Conservation (phyloP, 2,888 invertebrate genomes). For the Rotaria sp. region DNA sequence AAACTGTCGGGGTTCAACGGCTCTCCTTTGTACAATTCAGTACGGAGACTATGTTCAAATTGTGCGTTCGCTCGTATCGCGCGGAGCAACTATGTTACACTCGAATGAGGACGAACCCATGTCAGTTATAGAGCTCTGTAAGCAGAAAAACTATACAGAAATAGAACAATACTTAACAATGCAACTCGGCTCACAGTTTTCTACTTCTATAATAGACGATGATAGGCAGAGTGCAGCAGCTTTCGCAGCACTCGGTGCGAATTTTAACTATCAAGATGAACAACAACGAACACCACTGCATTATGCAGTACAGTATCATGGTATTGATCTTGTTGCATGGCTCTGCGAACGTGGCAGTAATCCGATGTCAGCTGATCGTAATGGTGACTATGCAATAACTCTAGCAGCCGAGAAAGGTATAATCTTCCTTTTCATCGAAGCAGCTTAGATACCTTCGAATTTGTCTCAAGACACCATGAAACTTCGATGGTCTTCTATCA, state of each 20-base stretch:
- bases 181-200: neutral
- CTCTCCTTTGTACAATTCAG: neutral
- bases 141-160: neutral
- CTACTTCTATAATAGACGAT: neutral
- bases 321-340: neutral
- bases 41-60: neutral
- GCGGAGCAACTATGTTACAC: neutral
- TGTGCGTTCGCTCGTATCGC: neutral
- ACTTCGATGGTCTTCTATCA: neutral
- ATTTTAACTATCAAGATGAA: neutral
- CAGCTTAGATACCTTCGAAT: too few relatives aligned
- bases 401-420: neutral
- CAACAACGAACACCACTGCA: neutral
- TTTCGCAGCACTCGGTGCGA: neutral
- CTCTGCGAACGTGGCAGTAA: neutral
- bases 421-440: too few relatives aligned
- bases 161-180: neutral
- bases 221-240: neutral
- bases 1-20: neutral
- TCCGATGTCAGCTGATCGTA: neutral
- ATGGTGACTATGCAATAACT: neutral
- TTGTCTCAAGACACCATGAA: neutral
- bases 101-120: neutral
- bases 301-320: neutral
- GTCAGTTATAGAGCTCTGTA: neutral